phyloP scores from a whole-genome alignment of 2,797 vertebrate genomes.

The Peromyscus attwateri region DNA sequence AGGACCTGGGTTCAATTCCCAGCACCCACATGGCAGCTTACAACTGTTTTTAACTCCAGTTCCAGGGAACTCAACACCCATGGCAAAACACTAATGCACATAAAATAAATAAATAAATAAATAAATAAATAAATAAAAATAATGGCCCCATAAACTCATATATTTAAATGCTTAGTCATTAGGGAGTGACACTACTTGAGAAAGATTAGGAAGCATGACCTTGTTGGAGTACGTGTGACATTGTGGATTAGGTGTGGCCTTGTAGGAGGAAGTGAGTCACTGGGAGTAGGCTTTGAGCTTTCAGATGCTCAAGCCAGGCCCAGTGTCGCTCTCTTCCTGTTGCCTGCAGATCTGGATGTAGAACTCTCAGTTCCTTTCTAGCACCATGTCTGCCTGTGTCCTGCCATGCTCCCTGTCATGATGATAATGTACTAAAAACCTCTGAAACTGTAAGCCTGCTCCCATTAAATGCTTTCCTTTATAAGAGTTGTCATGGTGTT shows the following conservation, averaged over 20 bases:
- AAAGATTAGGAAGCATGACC: not conserved
- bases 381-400: not conserved
- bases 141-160: not conserved
- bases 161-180: not conserved
- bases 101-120: not conserved
- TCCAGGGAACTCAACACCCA: not conserved
- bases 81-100: not conserved
- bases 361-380: not conserved
- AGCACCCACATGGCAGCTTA: not conserved
- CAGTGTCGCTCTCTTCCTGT: not conserved
- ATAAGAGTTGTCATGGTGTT: not conserved
- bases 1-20: not conserved
- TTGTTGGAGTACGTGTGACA: not conserved
- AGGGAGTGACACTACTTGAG: not conserved
- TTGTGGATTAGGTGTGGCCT: not conserved
- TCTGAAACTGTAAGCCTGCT: not conserved
- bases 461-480: not conserved
- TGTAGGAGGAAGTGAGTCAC: not conserved
- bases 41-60: not conserved
- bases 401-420: not conserved
- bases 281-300: not conserved
- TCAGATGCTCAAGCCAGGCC: not conserved
- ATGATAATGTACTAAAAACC: not conserved
- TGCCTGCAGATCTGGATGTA: not conserved
- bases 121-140: not conserved